Evolutionary conservation across 2,888 invertebrate species (phyloP), one percentile per base, ranked within the genome.

Genomic region (Lycia hirtaria): DNA sequence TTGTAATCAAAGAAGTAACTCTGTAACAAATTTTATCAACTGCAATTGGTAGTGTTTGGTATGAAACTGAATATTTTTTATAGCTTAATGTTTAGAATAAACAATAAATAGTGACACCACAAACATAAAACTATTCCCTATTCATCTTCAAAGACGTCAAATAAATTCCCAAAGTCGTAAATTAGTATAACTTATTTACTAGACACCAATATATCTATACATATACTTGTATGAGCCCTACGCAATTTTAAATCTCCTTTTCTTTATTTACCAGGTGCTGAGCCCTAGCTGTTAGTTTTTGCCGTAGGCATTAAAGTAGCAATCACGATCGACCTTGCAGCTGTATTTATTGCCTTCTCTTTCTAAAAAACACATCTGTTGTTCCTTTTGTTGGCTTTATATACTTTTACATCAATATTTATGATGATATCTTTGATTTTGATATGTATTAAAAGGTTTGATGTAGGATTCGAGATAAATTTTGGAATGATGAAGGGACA

Each of bases 301-400:
- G 79, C 81, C 74, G 65, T 71, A 75, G 73, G 75, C 73, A 68
- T 77, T 73, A 76, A 80, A 75, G 75, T 78, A 78, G 71, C 76
- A 83, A 85, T 83, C 83, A 80, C 81, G 76, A 78, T 78, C 81
- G 85, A 83, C 88, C 87, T 88, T 87, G 86, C 68, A 56, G 59
- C 44, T 57, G 67, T 66, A 69, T 67, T 37, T 75, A 38, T 60
- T 63, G 73, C 75, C 45, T 56, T 82, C 80, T 78, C 77, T 81
- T 70, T 83, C 76, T 65, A 55, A 61, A 47, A 15, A 7, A 30
- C n/a, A 14, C 48, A 24, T 32, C 24, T 48, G 15, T 43, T 33
- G 19, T 71, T 22, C 32, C 54, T 47, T 43, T 48, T 55, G 47
- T 19, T 57, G 14, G 1, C 7, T 30, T 3, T n/a, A 35, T n/a